Base-by-base conservation (phyloP, 2,113 vertebrate species). In the Trochalopteron elliotii region DNA sequence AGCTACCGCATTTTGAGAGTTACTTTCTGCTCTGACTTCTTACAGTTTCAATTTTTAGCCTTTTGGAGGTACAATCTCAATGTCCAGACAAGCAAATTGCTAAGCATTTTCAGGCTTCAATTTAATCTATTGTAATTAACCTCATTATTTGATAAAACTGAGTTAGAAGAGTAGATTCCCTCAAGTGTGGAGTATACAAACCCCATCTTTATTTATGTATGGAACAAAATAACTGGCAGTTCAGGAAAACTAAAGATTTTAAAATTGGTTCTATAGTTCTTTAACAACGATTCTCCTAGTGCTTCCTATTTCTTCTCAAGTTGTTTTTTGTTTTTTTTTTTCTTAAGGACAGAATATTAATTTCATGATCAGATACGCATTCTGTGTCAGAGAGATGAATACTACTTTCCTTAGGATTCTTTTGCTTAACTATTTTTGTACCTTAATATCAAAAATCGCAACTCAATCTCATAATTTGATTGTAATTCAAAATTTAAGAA, bases 81-180 rank as follows among this genome's bases (percentile, higher is more conserved):
- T 80, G 61, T 80, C 93, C 94, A 94, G 79, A 85, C 37, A 92
- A 76, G 75, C 2, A 90, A 94, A 93, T 89, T 59, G 68, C 42
- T 67, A 50, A 55, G 42, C 16, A 45, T 90, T 81, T 92, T 80
- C 68, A 90, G 39, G 37, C 47, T 88, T 90, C 28, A 47, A 70
- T 88, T 90, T 33, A 50, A 83, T 76, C 68, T 88, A 27, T 69
- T 77, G 35, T 86, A 83, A 77, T 28, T 77, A 93, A 65, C 30
- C 11, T 92, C 35, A 74, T 61, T 90, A 69, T 81, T 39, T 90
- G 83, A 82, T 67, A 93, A 89, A 93, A 89, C 24, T n/a, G 39
- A 75, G 20, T 57, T 76, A 45, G 39, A 72, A 61, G 83, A 80
- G 25, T 53, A 65, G 53, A 77, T 74, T 92, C 14, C 8, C 18